Percentiles rank a stretch among this genome's conserved stretches.
phyloP scores from a whole-genome alignment of 1,140 invertebrate genomes.

The Drosophila sucinea region DNA sequence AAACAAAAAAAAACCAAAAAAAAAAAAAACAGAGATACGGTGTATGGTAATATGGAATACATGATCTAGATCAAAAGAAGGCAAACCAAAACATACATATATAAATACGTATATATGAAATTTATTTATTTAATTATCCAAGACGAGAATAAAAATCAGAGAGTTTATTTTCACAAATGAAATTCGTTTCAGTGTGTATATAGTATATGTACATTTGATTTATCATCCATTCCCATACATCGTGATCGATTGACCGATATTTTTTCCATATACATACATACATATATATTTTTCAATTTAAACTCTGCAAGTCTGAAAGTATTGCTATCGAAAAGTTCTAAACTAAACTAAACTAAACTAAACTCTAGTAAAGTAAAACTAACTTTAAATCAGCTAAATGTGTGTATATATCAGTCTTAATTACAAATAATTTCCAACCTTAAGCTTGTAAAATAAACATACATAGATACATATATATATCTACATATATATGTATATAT shows the following conservation, averaged over 20 bases:
- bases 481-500: conserved; percentile 23
- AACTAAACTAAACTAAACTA: conserved; percentile 40
- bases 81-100: conserved; percentile 17
- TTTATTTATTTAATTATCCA: conserved; percentile 11
- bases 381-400: conserved; percentile 10
- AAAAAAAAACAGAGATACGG: neutral
- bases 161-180: conserved; percentile 32
- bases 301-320: conserved; percentile 71
- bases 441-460: conserved; percentile 15
- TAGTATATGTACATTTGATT: neutral
- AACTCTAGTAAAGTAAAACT: neutral
- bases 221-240: conserved; percentile 10
- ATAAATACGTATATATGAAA: conserved; percentile 19
- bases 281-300: conserved; percentile 12
- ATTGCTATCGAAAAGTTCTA: conserved; percentile 79
- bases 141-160: conserved; percentile 36
- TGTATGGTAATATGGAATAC: conserved; percentile 3
- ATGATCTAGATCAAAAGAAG: neutral
- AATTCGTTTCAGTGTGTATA: neutral
- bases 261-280: conserved; percentile 24
- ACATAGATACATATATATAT: conserved; percentile 19
- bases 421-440: neutral
- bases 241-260: neutral
- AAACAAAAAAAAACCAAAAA: conserved; percentile 14
- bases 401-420: conserved; percentile 17